phyloP scores from a whole-genome alignment of 2,888 invertebrate species.

The Ophioninae sp. region DNA sequence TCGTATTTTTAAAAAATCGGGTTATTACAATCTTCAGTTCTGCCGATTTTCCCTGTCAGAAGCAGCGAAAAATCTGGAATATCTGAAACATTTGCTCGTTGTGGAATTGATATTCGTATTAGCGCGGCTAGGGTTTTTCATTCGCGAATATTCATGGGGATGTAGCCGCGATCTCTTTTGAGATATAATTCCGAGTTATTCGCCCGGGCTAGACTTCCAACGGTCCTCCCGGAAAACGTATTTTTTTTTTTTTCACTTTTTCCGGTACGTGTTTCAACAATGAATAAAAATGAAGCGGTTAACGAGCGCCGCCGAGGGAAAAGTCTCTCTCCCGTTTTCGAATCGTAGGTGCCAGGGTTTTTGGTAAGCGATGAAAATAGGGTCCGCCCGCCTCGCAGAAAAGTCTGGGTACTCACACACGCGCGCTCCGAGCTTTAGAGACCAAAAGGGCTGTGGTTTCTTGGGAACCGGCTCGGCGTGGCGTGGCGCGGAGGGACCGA shows the following conservation, averaged over 20 bases:
- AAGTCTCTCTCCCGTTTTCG: conserved; percentile 33
- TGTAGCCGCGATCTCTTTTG: conserved; percentile 11
- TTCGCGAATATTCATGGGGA: conserved; percentile 46
- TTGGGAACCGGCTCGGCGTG: conserved; percentile 49
- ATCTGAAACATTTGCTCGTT: background rate
- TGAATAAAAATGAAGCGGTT: conserved; percentile 77
- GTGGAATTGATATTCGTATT: background rate
- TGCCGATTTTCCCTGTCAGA: background rate
- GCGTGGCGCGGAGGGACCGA: background rate
- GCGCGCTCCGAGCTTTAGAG: conserved; percentile 41
- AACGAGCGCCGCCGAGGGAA: conserved; percentile 66
- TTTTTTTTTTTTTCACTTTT: conserved; percentile 60
- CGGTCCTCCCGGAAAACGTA: conserved; percentile 52
- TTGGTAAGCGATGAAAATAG: conserved; percentile 32
- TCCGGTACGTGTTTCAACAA: conserved; percentile 61
- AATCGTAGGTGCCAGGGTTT: conserved; percentile 33
- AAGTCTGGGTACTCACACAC: conserved; percentile 43
- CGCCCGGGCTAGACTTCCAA: conserved; percentile 21
- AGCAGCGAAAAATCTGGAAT: background rate
- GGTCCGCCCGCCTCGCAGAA: conserved; percentile 15
- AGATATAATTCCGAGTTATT: conserved; percentile 31
- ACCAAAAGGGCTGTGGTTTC: conserved; percentile 44
- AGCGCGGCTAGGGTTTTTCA: background rate
- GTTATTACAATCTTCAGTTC: too few species aligned
- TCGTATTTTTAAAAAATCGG: too few species aligned